These are phyloP conservation scores for Bombycilla garrulus DNA, from an alignment of 2,113 vertebrate species.

Conservation along the genomic window DNA sequence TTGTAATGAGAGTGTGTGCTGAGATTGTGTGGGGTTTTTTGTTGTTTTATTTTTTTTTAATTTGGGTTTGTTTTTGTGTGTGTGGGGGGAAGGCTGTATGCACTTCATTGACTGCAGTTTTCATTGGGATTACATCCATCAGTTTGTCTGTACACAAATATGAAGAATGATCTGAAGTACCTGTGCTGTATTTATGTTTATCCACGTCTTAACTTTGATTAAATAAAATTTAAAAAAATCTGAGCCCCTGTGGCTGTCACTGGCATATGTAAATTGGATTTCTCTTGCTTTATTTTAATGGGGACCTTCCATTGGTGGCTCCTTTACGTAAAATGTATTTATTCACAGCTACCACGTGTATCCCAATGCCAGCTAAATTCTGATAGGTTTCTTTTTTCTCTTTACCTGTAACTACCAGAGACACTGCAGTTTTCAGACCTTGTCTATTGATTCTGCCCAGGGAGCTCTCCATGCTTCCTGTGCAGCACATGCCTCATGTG, in stretches of 20 bases:
- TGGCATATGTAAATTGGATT: background rate
- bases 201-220: slow-evolving; percentile 82
- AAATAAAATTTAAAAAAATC: slow-evolving; percentile 77
- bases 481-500: rapidly evolving
- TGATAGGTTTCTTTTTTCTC: background rate
- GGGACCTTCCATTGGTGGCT: background rate
- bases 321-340: background rate
- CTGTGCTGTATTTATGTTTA: slow-evolving; percentile 87
- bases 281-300: background rate
- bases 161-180: slow-evolving; percentile 81
- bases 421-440: background rate
- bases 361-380: background rate
- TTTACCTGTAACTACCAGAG: background rate
- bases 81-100: slow-evolving; percentile 69
- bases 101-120: slow-evolving; percentile 74
- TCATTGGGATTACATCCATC: slow-evolving; percentile 74
- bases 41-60: background rate
- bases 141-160: slow-evolving; percentile 76
- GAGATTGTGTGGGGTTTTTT: slow-evolving; percentile 63
- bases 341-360: rapidly evolving
- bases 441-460: background rate
- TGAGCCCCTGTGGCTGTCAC: background rate
- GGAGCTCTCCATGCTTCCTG: background rate
- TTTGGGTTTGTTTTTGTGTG: slow-evolving; percentile 45
- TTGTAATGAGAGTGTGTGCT: slow-evolving; percentile 73